A percentile compares a stretch with the other conserved stretches of the same genome.
Conservation (phyloP, 2,113 vertebrate genomes). For the Crotalus helleri region DNA sequence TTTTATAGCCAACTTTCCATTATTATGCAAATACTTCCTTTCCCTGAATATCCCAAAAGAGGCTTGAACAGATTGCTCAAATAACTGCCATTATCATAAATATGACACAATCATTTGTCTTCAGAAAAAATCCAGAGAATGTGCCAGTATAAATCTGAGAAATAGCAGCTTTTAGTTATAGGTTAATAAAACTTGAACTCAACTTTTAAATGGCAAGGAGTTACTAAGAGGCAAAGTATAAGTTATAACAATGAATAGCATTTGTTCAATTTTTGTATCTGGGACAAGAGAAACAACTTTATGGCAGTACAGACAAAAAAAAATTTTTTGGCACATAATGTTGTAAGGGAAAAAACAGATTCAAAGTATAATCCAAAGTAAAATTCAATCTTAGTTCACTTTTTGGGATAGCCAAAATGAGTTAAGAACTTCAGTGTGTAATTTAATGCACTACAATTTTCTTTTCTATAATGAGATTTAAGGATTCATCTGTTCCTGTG, state of each 20-base stretch:
- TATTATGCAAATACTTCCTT: background rate
- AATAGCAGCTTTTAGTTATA: background rate
- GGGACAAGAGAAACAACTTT: background rate
- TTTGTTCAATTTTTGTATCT: background rate
- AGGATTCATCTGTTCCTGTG: background rate
- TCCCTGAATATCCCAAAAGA: background rate
- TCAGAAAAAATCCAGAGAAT: background rate
- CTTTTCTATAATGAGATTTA: background rate
- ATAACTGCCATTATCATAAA: background rate
- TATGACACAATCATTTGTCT: background rate
- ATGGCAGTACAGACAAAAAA: background rate
- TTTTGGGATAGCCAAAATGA: background rate
- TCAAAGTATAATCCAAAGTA: background rate
- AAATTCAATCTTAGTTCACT: background rate
- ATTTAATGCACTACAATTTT: background rate
- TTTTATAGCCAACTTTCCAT: conserved; percentile 4
- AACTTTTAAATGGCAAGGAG: conserved; percentile 18
- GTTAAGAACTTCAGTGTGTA: background rate
- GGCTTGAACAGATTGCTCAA: background rate
- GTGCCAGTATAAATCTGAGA: background rate
- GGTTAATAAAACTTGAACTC: conserved; percentile 21
- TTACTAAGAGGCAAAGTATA: background rate
- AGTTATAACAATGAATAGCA: background rate
- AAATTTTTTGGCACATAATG: background rate
- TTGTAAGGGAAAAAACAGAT: background rate